phyloP scores from a whole-genome alignment of 2,797 vertebrate species.

The Sphaeramia orbicularis region DNA sequence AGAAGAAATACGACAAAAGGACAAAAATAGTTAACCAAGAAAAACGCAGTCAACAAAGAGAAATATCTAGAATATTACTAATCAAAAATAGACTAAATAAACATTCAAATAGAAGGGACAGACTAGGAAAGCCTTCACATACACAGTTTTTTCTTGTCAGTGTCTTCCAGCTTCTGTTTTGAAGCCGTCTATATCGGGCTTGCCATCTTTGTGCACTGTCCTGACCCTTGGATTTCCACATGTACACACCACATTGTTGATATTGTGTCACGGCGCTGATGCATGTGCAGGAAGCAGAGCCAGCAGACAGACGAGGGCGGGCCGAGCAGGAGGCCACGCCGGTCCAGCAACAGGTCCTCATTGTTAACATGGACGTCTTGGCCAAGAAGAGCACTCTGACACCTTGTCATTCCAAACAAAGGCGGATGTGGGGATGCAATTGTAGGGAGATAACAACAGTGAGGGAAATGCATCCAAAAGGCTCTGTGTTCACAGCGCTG shows the following conservation, averaged over 20 bases:
- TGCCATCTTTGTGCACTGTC: slow-evolving; percentile 10
- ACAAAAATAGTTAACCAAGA: too few species aligned
- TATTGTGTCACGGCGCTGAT: slow-evolving; percentile 2
- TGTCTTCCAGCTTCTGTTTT: too few species aligned
- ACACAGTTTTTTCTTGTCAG: too few species aligned
- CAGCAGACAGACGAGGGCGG: neutral
- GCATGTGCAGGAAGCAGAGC: slow-evolving; percentile 3
- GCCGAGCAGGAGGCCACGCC: slow-evolving; percentile 5
- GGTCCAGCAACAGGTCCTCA: neutral
- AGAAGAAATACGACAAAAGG: too few species aligned
- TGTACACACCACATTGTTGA: slow-evolving; percentile 19
- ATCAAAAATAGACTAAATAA: too few species aligned
- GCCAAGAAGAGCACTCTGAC: neutral
- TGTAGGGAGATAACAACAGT: neutral
- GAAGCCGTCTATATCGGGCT: neutral
- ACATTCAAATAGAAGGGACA: too few species aligned
- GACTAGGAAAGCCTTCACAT: too few species aligned
- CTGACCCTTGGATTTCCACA: slow-evolving; percentile 17
- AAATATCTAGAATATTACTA: too few species aligned
- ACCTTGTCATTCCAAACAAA: slow-evolving; percentile 1
- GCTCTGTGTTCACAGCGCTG: too few species aligned
- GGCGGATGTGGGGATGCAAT: neutral
- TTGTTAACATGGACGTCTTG: neutral
- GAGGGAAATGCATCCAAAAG: neutral
- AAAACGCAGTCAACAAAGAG: too few species aligned